A percentile compares a stretch with the other conserved stretches of the same genome.
These are phyloP conservation scores for Horisme vitalbata DNA, from an alignment of 2,888 invertebrate species.

Conservation along the genomic window DNA sequence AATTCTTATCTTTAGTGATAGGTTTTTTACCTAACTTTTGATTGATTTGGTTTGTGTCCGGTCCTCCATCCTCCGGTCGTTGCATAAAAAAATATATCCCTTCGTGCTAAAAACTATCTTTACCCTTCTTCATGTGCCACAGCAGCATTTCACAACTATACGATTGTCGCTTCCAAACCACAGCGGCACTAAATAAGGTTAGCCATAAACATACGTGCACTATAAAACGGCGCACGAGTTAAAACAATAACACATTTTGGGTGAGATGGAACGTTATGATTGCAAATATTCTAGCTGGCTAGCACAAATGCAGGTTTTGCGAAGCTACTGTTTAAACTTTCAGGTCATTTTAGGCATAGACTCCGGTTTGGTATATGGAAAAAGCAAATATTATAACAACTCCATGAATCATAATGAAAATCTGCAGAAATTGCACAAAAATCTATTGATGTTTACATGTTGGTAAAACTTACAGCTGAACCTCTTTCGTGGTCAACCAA, in stretches of 20 bases:
- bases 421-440: too few species aligned
- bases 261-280: slow-evolving; percentile 27
- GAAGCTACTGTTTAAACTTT: slow-evolving; percentile 3
- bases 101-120: background rate
- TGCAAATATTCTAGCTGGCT: slow-evolving; percentile 21
- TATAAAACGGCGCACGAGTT: slow-evolving; percentile 56
- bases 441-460: too few species aligned
- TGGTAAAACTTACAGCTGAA: too few species aligned
- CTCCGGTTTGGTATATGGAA: too few species aligned
- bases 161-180: slow-evolving; percentile 15
- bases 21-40: too few species aligned
- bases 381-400: too few species aligned
- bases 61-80: too few species aligned
- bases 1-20: too few species aligned
- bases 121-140: background rate
- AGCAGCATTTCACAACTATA: slow-evolving; percentile 1
- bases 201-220: slow-evolving; percentile 41
- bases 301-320: slow-evolving; percentile 3
- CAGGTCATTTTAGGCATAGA: background rate
- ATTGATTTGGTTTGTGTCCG: too few species aligned
- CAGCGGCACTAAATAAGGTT: slow-evolving; percentile 48
- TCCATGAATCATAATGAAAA: too few species aligned
- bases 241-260: slow-evolving; percentile 70
- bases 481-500: too few species aligned
- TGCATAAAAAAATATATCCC: too few species aligned